Evolutionary conservation across 35 echinoderm and acorn worm species (phyloP), one percentile per base, ranked within the genome.

Genomic region (Holothuria glaberrima): DNA sequence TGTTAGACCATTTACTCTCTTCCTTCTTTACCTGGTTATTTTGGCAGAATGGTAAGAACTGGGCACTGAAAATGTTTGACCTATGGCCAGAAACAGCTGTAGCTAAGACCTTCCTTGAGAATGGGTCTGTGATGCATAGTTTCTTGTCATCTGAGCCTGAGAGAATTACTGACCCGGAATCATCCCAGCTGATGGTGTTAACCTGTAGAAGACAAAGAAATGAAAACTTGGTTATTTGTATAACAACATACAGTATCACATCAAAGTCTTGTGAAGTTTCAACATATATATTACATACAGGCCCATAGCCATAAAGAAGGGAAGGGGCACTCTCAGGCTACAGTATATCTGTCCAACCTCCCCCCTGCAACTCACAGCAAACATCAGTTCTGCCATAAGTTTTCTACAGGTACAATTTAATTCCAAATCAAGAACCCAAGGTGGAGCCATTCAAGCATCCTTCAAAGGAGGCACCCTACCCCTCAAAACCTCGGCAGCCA

Each of bases 141-240:
- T 98, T 82, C 88, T 94, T 98, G 78, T 98, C 96, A 90, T 98
- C 96, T 52, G 96, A 94, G 31, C 96, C 96, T 1, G 96, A 98
- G 2, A 98, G 60, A n/a, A 98, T 72, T 12, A 72, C 68, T 46
- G 83, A 45, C 4, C 96, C 96, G 30, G 38, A 85, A 4, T 98
- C 96, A 95, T 92, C 92, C 96, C 96, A 98, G 45, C 90, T 88
- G 6, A 98, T 98, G 14, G 93, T 91, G 65, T 98, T 98, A 4
- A 98, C 96, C 96, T 98, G 59, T 9, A 78, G 30, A 22, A 6
- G 67, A 25, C 83, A 22, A 25, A 35, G 36, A 41, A 41, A 41
- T 2, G 2, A 41, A 41, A 41, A 41, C 36, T 41, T 41, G 3
- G 3, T 25, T 44, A 9, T 65, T 91, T 9, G 7, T 48, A n/a